A percentile compares a stretch with the other conserved stretches of the same genome.
These are phyloP conservation scores for Agrochola litura DNA, from an alignment of 2,888 invertebrate species.

Conservation along the genomic window DNA sequence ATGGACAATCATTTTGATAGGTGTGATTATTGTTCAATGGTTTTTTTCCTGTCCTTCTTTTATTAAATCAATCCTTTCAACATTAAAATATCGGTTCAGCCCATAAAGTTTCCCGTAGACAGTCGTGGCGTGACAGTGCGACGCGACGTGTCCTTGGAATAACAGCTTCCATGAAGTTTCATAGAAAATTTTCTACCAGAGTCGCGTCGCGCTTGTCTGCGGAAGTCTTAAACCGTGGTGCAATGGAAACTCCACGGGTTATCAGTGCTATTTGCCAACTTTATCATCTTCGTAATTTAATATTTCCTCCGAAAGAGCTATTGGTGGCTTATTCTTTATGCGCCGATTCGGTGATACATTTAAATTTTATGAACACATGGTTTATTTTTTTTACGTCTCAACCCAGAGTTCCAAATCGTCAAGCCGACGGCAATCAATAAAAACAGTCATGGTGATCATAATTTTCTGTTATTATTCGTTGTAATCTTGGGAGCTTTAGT, in stretches of 20 bases:
- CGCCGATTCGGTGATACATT: neutral
- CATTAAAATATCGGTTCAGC: neutral
- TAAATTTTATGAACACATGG: neutral
- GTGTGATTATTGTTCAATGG: neutral
- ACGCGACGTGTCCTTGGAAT: too few relatives aligned
- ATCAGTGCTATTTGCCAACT: neutral
- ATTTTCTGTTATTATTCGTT: neutral
- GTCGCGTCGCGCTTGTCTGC: too few relatives aligned
- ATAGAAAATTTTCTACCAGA: too few relatives aligned
- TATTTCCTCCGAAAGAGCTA: neutral
- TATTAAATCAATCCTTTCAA: neutral
- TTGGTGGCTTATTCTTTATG: neutral
- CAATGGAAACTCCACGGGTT: neutral
- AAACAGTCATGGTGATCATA: neutral
- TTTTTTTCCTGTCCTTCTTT: neutral
- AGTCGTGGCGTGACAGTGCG: too few relatives aligned
- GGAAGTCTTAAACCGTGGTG: too few relatives aligned
- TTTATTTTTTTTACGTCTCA: neutral
- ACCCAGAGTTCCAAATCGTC: neutral
- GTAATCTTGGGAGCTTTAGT: neutral
- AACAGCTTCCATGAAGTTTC: too few relatives aligned
- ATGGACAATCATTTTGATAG: slow-evolving; percentile 26
- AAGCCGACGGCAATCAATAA: neutral
- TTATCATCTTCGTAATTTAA: neutral
- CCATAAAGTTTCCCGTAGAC: neutral